A percentile compares a stretch with the other conserved stretches of the same genome.
These are phyloP conservation scores for Mallotus villosus DNA, from an alignment of 2,797 vertebrate genomes.

Conservation along the genomic window DNA sequence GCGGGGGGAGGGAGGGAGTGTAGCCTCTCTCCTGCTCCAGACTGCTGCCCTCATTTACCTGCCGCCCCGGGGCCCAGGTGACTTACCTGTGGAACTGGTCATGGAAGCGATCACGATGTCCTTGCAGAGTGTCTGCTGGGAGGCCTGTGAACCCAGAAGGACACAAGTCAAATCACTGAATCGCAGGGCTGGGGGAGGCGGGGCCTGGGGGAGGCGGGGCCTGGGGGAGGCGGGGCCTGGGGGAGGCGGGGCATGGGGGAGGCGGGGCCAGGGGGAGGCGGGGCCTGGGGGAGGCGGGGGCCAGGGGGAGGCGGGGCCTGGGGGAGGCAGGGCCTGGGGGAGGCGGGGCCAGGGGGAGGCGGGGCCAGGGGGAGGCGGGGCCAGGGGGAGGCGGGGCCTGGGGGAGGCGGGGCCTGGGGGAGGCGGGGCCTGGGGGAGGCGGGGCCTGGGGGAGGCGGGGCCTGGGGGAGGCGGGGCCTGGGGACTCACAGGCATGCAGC, in stretches of 20 bases:
- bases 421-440: slow-evolving; percentile 8
- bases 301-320: no score
- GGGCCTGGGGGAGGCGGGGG: slow-evolving; percentile 8
- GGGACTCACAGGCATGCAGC: slow-evolving; percentile 90
- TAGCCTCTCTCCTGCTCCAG: slow-evolving; percentile 17
- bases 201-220: no score
- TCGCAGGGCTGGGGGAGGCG: not conserved
- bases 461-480: not conserved
- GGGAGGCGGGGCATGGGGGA: not conserved
- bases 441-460: no score
- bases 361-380: no score
- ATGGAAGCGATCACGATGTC: slow-evolving; percentile 93
- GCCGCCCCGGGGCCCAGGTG: not conserved
- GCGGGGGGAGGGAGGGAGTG: slow-evolving; percentile 30
- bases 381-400: not conserved
- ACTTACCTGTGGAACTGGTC: slow-evolving; percentile 95
- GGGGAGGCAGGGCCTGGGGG: not conserved
- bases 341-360: not conserved
- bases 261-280: not conserved
- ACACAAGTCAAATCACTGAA: not conserved
- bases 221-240: no score
- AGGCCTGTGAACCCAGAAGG: slow-evolving; percentile 78
- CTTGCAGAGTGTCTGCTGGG: slow-evolving; percentile 90
- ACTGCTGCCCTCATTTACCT: not conserved
- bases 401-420: no score